Percentiles rank a stretch among this genome's conserved stretches.
phyloP scores from a whole-genome alignment of 2,797 vertebrate genomes.

The Pangasius larnaudii region DNA sequence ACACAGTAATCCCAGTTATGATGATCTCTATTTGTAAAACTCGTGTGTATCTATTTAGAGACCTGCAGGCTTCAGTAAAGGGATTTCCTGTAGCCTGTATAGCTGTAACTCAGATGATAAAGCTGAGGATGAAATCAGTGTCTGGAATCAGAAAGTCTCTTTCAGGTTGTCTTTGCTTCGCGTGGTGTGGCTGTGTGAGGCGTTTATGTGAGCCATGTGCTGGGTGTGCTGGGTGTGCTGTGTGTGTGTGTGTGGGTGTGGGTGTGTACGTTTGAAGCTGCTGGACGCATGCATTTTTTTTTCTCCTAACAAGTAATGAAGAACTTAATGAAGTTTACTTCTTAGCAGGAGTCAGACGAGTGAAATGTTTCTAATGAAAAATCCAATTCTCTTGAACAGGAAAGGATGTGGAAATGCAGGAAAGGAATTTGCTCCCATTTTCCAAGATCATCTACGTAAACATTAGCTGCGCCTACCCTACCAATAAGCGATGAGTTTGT shows the following conservation, averaged over 20 bases:
- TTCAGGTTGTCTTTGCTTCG: neutral
- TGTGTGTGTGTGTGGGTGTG: neutral
- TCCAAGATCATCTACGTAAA: neutral
- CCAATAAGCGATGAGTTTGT: neutral
- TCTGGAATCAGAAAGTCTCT: neutral
- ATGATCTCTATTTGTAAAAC: neutral
- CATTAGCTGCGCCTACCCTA: neutral
- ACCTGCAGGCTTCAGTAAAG: neutral
- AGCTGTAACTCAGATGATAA: neutral
- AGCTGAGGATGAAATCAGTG: neutral
- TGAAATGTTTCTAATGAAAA: neutral
- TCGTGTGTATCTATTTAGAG: neutral
- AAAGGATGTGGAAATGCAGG: no score
- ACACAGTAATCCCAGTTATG: neutral
- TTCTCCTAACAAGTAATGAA: neutral
- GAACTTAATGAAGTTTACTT: neutral
- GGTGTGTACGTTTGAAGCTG: neutral
- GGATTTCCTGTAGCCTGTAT: neutral
- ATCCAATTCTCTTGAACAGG: neutral
- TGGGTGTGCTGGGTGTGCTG: neutral
- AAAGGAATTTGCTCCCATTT: neutral
- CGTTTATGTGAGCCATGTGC: slow-evolving; percentile 4
- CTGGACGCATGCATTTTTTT: neutral
- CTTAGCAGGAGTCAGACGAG: neutral
- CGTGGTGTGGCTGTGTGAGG: neutral